A percentile compares a stretch with the other conserved stretches of the same genome.
phyloP scores from a whole-genome alignment of 2,888 invertebrate genomes.

The Gibbula magus region DNA sequence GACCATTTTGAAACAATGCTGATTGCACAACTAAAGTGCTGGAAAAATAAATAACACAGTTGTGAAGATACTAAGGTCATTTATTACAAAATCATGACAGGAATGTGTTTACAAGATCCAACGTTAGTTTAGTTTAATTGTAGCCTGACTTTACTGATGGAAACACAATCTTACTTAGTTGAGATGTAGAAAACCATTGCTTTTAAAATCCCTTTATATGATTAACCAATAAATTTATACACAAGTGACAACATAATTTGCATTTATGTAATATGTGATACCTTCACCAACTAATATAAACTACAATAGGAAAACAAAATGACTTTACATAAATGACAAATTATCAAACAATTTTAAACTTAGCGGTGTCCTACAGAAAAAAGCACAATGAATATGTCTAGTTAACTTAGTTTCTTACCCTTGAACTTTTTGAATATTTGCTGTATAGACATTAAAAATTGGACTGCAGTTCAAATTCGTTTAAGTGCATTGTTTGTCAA shows the following conservation, averaged over 20 bases:
- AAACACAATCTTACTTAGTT: constrained; percentile 23
- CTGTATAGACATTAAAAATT: not conserved
- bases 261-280: constrained; percentile 20
- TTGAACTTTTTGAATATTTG: not conserved
- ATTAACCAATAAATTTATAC: constrained; percentile 14
- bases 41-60: not conserved
- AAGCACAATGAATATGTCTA: not conserved
- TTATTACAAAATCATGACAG: constrained; percentile 28
- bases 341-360: not conserved
- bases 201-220: constrained; percentile 8
- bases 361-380: not conserved
- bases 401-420: not conserved
- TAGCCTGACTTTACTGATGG: constrained; percentile 24
- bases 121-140: constrained; percentile 20
- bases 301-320: constrained; percentile 11
- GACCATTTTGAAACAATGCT: too few species aligned
- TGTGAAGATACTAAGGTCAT: constrained; percentile 11
- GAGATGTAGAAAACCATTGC: constrained; percentile 17
- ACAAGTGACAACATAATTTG: not conserved
- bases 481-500: constrained; percentile 7
- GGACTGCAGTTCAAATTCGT: not conserved
- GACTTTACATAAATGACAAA: constrained; percentile 22
- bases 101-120: constrained; percentile 27
- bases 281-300: constrained; percentile 15
- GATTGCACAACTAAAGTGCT: too few species aligned